Evolutionary conservation across 1,140 invertebrate species (phyloP).

Genomic region (Pseudomyrmex concolor): DNA sequence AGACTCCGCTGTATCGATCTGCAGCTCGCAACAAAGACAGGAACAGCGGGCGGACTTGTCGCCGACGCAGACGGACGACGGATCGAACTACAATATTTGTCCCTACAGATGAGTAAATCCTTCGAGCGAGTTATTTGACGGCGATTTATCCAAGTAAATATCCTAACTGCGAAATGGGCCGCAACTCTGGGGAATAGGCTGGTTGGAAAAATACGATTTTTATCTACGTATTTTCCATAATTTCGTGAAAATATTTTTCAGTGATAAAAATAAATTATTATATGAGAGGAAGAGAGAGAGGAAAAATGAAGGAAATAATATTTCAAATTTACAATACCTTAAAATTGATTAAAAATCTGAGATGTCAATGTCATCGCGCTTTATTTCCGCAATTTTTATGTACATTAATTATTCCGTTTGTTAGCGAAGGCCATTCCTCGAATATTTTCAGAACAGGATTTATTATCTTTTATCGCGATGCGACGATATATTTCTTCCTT

Average conservation of each 20-base stretch:
- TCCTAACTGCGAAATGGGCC: conserved; percentile 10
- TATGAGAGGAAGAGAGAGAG: background rate
- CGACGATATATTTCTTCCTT: background rate
- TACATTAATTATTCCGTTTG: background rate
- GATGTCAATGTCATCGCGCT: background rate
- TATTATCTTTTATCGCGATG: background rate
- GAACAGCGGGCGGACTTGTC: conserved; percentile 62
- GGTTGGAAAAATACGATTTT: conserved; percentile 9
- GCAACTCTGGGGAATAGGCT: background rate
- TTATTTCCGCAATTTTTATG: background rate
- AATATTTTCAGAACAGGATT: background rate
- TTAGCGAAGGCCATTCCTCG: background rate
- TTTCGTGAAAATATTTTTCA: background rate
- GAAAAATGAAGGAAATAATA: background rate
- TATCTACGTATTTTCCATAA: background rate
- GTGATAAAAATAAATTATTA: background rate
- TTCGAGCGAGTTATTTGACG: conserved; percentile 47
- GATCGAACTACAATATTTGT: conserved; percentile 38
- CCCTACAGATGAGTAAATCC: conserved; percentile 36
- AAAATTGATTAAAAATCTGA: background rate
- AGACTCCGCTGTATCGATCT: conserved; percentile 85
- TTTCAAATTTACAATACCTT: background rate
- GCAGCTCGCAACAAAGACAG: conserved; percentile 65
- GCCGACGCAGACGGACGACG: conserved; percentile 51
- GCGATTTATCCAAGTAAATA: conserved; percentile 42